Percentiles rank a stretch among this genome's conserved stretches.
phyloP scores from a whole-genome alignment of 2,888 invertebrate genomes.

The Neelides folsomi region DNA sequence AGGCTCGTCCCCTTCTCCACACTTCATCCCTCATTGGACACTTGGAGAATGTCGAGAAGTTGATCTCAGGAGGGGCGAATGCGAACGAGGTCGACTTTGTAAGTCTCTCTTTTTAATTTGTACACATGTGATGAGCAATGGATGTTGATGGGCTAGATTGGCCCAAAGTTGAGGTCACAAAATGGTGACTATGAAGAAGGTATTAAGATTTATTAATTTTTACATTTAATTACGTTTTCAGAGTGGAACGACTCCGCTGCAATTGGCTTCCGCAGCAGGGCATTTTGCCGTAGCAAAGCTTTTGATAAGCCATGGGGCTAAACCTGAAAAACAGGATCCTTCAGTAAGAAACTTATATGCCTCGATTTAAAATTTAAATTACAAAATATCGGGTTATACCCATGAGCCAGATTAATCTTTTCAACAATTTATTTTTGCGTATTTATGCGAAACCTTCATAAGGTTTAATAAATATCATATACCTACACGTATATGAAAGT shows the following conservation, averaged over 20 bases:
- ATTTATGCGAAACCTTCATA: too few species aligned
- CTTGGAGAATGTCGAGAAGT: not conserved
- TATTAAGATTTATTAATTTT: too few species aligned
- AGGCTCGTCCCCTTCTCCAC: constrained; percentile 3
- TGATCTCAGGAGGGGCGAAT: not conserved
- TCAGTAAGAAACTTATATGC: constrained; percentile 45
- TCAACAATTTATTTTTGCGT: not conserved
- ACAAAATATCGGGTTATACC: not conserved
- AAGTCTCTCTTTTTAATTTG: not conserved
- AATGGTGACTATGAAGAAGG: too few species aligned
- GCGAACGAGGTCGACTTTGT: constrained; percentile 2
- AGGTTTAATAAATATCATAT: too few species aligned
- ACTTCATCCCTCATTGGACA: constrained; percentile 3
- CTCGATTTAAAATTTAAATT: not conserved
- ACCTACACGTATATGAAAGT: too few species aligned
- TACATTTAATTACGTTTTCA: constrained; percentile 35
- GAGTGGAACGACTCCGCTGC: constrained; percentile 61
- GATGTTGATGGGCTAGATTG: not conserved
- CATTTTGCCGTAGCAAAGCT: constrained; percentile 59
- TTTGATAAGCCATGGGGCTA: constrained; percentile 53
- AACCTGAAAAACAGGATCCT: constrained; percentile 59
- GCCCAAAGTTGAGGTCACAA: not conserved
- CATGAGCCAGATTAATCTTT: not conserved
- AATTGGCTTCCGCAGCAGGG: constrained; percentile 70
- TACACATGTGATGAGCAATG: not conserved